These are phyloP conservation scores for Hydropotes inermis DNA, from an alignment of 2,113 vertebrate species.

Conservation along the genomic window DNA sequence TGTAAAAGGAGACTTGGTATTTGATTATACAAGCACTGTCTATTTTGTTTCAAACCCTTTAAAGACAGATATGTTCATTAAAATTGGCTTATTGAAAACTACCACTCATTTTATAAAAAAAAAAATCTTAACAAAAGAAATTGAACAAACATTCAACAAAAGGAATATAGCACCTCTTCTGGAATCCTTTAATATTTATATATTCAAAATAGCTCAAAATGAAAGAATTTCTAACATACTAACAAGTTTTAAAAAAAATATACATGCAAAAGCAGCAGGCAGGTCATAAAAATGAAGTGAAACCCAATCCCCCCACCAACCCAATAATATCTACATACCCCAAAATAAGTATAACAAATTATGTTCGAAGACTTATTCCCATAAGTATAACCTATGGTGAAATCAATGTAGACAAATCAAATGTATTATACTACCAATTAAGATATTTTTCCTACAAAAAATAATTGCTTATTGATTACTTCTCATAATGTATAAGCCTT, in stretches of 20 bases:
- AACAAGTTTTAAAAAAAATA: conserved; percentile 11
- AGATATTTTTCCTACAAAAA: conserved; percentile 23
- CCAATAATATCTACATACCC: not conserved
- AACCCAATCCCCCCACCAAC: not conserved
- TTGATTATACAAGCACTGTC: not conserved
- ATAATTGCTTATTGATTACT: not conserved
- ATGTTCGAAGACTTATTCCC: not conserved
- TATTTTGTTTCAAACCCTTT: conserved; percentile 19
- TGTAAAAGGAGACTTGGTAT: conserved; percentile 12
- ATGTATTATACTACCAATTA: not conserved
- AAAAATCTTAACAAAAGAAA: not conserved
- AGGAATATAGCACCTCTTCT: not conserved
- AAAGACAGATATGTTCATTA: conserved; percentile 15
- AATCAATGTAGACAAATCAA: not conserved
- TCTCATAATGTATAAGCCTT: not conserved
- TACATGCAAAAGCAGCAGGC: not conserved
- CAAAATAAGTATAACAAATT: not conserved
- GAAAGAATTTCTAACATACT: conserved; percentile 6
- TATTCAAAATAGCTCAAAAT: conserved; percentile 24
- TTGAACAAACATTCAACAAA: not conserved
- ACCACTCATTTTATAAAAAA: not conserved
- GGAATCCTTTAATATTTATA: not conserved
- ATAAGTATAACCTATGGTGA: not conserved
- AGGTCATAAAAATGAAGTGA: conserved; percentile 30
- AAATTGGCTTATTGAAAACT: conserved; percentile 32